phyloP scores from a whole-genome alignment of 2,113 vertebrate species.

The Poecilia latipinna region DNA sequence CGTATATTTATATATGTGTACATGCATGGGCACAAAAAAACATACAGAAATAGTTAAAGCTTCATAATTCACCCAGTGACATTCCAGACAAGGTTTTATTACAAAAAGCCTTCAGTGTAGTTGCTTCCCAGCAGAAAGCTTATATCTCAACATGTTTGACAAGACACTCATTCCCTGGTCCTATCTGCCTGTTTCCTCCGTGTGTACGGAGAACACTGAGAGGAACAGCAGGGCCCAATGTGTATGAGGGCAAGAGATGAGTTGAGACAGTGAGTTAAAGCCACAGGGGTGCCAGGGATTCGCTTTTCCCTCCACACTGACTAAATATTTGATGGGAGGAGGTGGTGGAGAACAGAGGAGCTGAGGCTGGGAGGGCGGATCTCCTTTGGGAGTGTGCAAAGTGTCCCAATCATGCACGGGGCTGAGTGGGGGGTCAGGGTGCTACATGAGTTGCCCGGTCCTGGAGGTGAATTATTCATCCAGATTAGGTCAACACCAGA shows the following conservation, averaged over 20 bases:
- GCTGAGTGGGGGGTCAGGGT: conserved; percentile 38
- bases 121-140: conserved; percentile 11
- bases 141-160: conserved; percentile 52
- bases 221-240: conserved; percentile 22
- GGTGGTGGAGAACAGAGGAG: conserved; percentile 27
- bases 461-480: conserved; percentile 72
- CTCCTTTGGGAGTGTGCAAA: conserved; percentile 52
- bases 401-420: conserved; percentile 46
- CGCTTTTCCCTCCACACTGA: conserved; percentile 32
- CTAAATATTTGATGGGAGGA: conserved; percentile 74
- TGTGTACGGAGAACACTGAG: conserved; percentile 19
- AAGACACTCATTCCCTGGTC: conserved; percentile 24
- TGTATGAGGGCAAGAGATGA: conserved; percentile 17
- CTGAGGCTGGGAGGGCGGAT: conserved; percentile 39
- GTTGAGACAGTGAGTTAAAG: conserved; percentile 31
- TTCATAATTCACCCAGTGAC: conserved; percentile 15
- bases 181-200: conserved; percentile 20
- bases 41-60: background rate
- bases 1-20: too few species aligned
- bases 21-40: too few species aligned
- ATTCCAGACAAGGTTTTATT: conserved; percentile 6
- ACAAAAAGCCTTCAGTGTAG: background rate
- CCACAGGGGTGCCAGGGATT: conserved; percentile 13
- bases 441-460: conserved; percentile 58
- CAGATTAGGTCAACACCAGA: conserved; percentile 40